These are phyloP conservation scores for Melanotaenia pygmaea DNA, from an alignment of 2,797 vertebrate genomes.

Conservation along the genomic window DNA sequence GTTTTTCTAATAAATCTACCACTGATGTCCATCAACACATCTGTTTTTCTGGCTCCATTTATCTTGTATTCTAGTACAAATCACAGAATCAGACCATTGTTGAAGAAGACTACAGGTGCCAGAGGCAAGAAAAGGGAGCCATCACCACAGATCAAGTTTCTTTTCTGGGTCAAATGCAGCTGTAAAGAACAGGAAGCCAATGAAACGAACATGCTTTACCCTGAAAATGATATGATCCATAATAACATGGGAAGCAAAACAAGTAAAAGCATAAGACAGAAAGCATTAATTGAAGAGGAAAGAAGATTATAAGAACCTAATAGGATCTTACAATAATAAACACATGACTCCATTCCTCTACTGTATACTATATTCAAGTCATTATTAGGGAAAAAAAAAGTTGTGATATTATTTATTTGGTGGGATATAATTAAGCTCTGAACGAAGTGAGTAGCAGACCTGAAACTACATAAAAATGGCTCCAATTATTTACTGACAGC, in stretches of 20 bases:
- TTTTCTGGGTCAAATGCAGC: neutral
- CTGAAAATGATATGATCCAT: conserved; percentile 13
- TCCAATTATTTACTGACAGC: conserved; percentile 6
- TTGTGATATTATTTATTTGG: neutral
- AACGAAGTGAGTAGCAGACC: neutral
- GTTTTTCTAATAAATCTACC: neutral
- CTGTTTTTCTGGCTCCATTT: neutral
- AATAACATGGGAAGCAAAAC: conserved; percentile 44
- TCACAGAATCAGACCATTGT: conserved; percentile 35
- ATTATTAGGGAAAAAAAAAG: neutral
- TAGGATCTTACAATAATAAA: conserved; percentile 13
- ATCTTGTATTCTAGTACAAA: neutral
- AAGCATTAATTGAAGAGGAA: conserved; percentile 25
- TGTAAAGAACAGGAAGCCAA: neutral
- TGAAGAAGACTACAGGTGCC: conserved; percentile 15
- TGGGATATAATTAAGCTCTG: conserved; percentile 7
- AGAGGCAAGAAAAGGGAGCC: neutral
- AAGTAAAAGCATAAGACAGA: conserved; percentile 28
- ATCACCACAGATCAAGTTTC: neutral
- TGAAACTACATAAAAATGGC: conserved; percentile 3
- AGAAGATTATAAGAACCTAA: neutral
- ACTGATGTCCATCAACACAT: neutral
- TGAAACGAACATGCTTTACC: conserved; percentile 13
- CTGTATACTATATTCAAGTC: neutral
- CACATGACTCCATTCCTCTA: conserved; percentile 4